A percentile compares a stretch with the other conserved stretches of the same genome.
Evolutionary conservation across 2,797 vertebrate species (phyloP).

Genomic region (Thunnus albacares): DNA sequence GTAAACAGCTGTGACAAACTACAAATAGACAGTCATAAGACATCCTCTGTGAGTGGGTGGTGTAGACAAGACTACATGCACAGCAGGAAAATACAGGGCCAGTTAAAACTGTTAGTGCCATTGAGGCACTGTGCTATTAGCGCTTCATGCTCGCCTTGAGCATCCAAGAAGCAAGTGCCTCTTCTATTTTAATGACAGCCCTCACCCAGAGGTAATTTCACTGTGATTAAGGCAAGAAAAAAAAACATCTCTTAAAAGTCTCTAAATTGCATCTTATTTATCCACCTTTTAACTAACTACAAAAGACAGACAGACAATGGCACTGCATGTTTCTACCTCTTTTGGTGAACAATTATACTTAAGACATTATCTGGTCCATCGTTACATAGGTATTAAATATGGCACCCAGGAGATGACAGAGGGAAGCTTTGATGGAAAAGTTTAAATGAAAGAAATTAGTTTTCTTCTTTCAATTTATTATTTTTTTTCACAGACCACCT

Average conservation of each 20-base stretch:
- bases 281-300: constrained; percentile 88
- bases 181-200: constrained; percentile 98
- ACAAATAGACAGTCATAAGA: constrained; percentile 58
- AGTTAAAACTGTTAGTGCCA: constrained; percentile 64
- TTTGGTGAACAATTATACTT: constrained; percentile 91
- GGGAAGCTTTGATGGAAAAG: constrained; percentile 83
- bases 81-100: constrained; percentile 70
- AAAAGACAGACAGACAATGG: constrained; percentile 94
- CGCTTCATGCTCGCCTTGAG: constrained; percentile 89
- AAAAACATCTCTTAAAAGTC: constrained; percentile 97
- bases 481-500: constrained; percentile 11
- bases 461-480: background rate
- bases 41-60: constrained; percentile 35
- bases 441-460: constrained; percentile 73
- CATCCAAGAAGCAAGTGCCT: constrained; percentile 92
- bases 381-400: constrained; percentile 86
- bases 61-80: constrained; percentile 24
- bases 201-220: constrained; percentile 96
- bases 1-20: constrained; percentile 46
- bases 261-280: constrained; percentile 99
- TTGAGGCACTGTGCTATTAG: constrained; percentile 88
- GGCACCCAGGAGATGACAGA: constrained; percentile 62
- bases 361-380: constrained; percentile 90
- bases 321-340: constrained; percentile 92
- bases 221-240: constrained; percentile 88